Evolutionary conservation across 1,140 invertebrate genomes (phyloP).

Genomic region (Maconellicoccus hirsutus): DNA sequence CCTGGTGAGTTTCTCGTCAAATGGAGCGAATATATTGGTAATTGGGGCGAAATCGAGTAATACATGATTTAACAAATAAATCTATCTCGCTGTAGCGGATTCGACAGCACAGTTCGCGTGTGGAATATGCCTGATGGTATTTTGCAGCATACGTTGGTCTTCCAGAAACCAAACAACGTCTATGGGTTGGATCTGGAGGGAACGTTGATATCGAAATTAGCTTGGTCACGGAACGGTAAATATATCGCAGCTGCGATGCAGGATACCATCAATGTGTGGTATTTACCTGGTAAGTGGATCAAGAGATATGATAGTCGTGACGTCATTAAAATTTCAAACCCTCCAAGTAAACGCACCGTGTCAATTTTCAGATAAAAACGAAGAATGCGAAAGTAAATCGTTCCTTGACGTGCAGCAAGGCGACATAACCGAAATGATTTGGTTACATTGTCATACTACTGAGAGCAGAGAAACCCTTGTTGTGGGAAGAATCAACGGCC

Average conservation of each 20-base stretch:
- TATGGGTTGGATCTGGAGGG: slow-evolving; percentile 43
- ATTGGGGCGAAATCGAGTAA: neutral
- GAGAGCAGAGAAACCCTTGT: slow-evolving; percentile 32
- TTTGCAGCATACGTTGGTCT: slow-evolving; percentile 47
- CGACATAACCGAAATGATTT: slow-evolving; percentile 27
- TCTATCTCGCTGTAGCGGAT: slow-evolving; percentile 38
- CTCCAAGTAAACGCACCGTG: no score
- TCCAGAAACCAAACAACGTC: slow-evolving; percentile 41
- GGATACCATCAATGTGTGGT: slow-evolving; percentile 44
- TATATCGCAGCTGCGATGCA: slow-evolving; percentile 46
- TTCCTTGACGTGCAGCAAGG: neutral
- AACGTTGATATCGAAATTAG: slow-evolving; percentile 40
- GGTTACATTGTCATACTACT: slow-evolving; percentile 32
- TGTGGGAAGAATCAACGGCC: slow-evolving; percentile 41
- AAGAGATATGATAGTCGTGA: no score
- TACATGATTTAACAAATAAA: no score
- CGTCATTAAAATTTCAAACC: no score
- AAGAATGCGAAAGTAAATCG: neutral
- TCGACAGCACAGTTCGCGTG: slow-evolving; percentile 52
- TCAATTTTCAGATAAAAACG: neutral
- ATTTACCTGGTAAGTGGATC: slow-evolving; percentile 34
- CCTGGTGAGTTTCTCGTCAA: no score
- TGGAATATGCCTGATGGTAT: slow-evolving; percentile 40
- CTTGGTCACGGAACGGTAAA: slow-evolving; percentile 43
- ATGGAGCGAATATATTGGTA: neutral